Conservation (phyloP, 2,888 invertebrate genomes). For the Apoda limacodes region DNA sequence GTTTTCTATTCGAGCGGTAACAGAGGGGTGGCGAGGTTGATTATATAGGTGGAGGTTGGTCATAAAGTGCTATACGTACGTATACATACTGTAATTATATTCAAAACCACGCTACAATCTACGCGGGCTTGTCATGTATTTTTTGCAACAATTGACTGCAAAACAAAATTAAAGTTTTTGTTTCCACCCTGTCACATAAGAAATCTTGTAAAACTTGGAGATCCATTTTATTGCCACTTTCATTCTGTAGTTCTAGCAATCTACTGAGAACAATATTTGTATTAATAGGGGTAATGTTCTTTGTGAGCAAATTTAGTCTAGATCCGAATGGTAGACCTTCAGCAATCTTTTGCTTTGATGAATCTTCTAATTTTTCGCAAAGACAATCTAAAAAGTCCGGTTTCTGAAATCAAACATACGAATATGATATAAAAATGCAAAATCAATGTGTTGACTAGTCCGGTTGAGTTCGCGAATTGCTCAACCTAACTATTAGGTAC, state of each 20-base stretch:
- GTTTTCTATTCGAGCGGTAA: no score
- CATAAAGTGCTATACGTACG: no score
- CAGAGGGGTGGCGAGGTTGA: no score
- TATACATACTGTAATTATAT: no score
- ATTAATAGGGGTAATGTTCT: constrained; percentile 26
- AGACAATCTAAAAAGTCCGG: constrained; percentile 37
- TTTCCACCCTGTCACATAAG: constrained; percentile 32
- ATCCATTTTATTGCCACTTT: constrained; percentile 14
- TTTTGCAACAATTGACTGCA: constrained; percentile 40
- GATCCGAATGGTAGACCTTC: constrained; percentile 28
- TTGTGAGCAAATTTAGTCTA: constrained; percentile 27
- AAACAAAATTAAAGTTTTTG: constrained; percentile 36
- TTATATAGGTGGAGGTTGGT: no score
- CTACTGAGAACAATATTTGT: constrained; percentile 24
- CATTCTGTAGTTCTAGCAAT: constrained; percentile 27
- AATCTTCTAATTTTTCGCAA: constrained; percentile 27
- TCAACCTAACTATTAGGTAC: no score
- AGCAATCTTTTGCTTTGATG: constrained; percentile 29
- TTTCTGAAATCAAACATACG: constrained; percentile 32
- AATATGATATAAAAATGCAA: neutral
- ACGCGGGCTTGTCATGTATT: constrained; percentile 29
- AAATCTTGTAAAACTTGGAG: constrained; percentile 28
- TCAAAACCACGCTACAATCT: no score
- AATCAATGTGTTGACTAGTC: no score
- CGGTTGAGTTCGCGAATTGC: no score